Evolutionary conservation across 1,140 invertebrate genomes (phyloP), one percentile per base, ranked within the genome.

Genomic region (Brachionus asplanchnoidis): DNA sequence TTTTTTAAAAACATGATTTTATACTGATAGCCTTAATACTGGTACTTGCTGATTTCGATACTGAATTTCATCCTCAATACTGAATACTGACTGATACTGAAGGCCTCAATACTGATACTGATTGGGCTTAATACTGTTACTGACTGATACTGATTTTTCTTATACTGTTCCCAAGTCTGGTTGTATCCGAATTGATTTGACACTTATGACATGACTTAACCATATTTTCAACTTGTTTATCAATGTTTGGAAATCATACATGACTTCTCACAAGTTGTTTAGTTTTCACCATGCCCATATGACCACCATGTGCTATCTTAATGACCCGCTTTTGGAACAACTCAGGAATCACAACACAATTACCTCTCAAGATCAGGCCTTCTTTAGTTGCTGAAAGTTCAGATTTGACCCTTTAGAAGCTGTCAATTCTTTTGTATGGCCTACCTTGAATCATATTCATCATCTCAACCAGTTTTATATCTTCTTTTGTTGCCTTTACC

Each of bases 321-420:
- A 86, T 85, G 6, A 80, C 46, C 40, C 50, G 73, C 17, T 53
- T 80, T 20, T 85, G 84, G 5, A 85, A 75, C 32, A 20, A 84
- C 14, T 70, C 40, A 68, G 85, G 86, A 14, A 87, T 79, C 8
- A 87, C 79, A 36, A 87, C 85, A 26, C 73, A 78, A 20, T 78
- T 82, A 8, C 40, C 20, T 85, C 84, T 28, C 9, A 85, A 85
- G 36, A 86, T 77, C 32, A 86, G 32, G 14, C 42, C 80, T 11
- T 83, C 68, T 44, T 42, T 44, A 20, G 50, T 36, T 36, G 44
- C 44, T 46, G 44, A 12, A 46, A 46, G 44, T 46, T 46, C 44
- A 46, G 86, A 85, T 85, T 85, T 85, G 23, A 78, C 75, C 60
- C 86, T 86, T 26, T 84, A 85, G 26, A 86, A 73, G 73, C 85